phyloP scores from a whole-genome alignment of 1,140 invertebrate genomes.

The Leptestheria dahalacensis region DNA sequence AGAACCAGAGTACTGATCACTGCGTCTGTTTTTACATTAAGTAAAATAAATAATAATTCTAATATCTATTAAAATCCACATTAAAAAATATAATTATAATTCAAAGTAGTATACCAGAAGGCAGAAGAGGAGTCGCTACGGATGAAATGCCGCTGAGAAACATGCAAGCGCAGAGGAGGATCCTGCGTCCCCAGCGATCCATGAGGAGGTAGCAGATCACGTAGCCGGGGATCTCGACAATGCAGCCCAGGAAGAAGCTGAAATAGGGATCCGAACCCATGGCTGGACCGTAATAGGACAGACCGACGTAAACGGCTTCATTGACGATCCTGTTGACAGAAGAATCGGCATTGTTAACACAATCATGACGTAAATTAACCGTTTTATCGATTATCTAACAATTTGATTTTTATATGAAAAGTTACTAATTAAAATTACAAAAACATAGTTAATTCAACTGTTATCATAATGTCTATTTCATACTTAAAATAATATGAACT shows the following conservation, averaged over 20 bases:
- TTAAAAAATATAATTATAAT: background rate
- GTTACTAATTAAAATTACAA: background rate
- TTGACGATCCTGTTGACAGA: constrained; percentile 19
- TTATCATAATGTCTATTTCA: background rate
- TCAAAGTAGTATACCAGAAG: constrained; percentile 38
- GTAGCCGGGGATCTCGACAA: constrained; percentile 23
- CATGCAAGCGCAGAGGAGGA: constrained; percentile 68
- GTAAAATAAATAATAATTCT: background rate
- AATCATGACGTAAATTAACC: background rate
- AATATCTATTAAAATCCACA: too few species aligned
- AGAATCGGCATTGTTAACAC: background rate
- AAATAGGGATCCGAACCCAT: constrained; percentile 17
- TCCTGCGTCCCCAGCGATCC: constrained; percentile 31
- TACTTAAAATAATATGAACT: too few species aligned
- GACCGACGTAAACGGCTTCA: constrained; percentile 14
- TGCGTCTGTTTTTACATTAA: constrained; percentile 43
- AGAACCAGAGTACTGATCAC: constrained; percentile 52
- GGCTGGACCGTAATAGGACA: constrained; percentile 17
- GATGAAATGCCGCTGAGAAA: constrained; percentile 62
- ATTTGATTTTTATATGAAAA: background rate
- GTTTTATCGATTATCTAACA: background rate
- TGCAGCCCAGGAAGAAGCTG: constrained; percentile 21
- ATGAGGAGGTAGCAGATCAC: constrained; percentile 19
- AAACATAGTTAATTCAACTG: background rate
- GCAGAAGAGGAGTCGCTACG: constrained; percentile 58